Percentiles rank a stretch among this genome's conserved stretches.
Evolutionary conservation across 2,113 vertebrate species (phyloP).

Genomic region (Hippocampus mohnikei): DNA sequence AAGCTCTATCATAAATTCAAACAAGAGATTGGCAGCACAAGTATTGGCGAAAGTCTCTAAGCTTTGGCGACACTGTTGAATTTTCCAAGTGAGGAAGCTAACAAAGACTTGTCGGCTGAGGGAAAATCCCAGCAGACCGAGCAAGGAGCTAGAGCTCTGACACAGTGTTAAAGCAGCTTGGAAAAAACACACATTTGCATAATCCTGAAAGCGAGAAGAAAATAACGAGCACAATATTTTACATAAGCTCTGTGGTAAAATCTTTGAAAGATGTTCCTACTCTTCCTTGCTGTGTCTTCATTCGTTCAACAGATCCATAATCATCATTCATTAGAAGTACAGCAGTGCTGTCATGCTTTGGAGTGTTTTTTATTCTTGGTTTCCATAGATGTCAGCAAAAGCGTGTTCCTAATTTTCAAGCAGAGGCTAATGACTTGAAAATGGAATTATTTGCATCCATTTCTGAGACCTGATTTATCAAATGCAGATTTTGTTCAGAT

Average conservation of each 20-base stretch:
- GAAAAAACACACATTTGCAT: slow-evolving; percentile 22
- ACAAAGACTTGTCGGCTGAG: slow-evolving; percentile 16
- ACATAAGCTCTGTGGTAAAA: slow-evolving; percentile 22
- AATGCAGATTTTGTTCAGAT: neutral
- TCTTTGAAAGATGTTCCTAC: neutral
- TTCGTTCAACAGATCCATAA: slow-evolving; percentile 19
- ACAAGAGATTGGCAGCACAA: neutral
- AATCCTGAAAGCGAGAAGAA: slow-evolving; percentile 40
- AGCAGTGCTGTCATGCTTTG: neutral
- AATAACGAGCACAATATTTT: slow-evolving; percentile 27
- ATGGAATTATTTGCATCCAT: too few relatives aligned
- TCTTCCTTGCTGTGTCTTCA: slow-evolving; percentile 5
- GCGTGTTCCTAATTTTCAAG: neutral
- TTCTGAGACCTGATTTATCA: too few relatives aligned
- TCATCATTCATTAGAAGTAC: slow-evolving; percentile 17
- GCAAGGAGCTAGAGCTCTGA: slow-evolving; percentile 14
- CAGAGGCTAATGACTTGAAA: neutral
- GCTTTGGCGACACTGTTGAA: slow-evolving; percentile 13
- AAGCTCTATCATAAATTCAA: too few relatives aligned
- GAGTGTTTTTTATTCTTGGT: slow-evolving; percentile 1
- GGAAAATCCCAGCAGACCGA: slow-evolving; percentile 36
- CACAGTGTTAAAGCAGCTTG: slow-evolving; percentile 34
- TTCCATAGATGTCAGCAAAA: neutral
- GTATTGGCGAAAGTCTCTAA: neutral
- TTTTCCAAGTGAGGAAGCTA: slow-evolving; percentile 21